Evolutionary conservation across 2,113 vertebrate genomes (phyloP).

Genomic region (Callithrix jacchus): DNA sequence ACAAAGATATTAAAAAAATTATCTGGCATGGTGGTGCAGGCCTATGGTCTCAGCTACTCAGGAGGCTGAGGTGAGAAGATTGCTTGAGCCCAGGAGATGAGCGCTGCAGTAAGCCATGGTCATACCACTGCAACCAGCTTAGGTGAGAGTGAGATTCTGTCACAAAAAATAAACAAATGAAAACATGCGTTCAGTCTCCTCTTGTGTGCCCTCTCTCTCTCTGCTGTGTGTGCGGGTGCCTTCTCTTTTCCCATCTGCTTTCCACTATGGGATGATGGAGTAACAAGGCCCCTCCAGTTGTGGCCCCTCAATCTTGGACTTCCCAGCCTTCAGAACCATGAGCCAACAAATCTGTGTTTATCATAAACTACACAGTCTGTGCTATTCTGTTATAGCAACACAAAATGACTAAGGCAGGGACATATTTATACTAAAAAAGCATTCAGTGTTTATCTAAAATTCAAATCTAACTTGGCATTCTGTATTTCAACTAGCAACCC

Average conservation of each 20-base stretch:
- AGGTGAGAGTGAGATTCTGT: too few relatives aligned
- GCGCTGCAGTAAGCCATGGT: too few relatives aligned
- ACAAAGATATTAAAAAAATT: too few relatives aligned
- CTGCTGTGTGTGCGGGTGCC: neutral
- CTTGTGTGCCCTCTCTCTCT: too few relatives aligned
- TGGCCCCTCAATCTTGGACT: neutral
- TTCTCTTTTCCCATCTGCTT: neutral
- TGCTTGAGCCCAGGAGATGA: too few relatives aligned
- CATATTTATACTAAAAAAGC: neutral
- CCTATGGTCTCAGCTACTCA: too few relatives aligned
- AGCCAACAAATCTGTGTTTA: neutral
- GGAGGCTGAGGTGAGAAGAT: too few relatives aligned
- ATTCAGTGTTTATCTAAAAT: neutral
- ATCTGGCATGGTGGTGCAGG: too few relatives aligned
- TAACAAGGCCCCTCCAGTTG: neutral
- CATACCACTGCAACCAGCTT: too few relatives aligned
- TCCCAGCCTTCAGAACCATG: neutral
- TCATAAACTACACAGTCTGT: neutral
- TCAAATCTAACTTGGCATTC: neutral
- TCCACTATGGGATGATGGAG: neutral
- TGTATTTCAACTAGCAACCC: neutral
- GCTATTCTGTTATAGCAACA: neutral
- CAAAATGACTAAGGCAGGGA: neutral
- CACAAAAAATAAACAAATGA: neutral
- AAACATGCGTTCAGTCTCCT: neutral